These are phyloP conservation scores for Amiota minor DNA, from an alignment of 2,888 invertebrate species.

Conservation along the genomic window DNA sequence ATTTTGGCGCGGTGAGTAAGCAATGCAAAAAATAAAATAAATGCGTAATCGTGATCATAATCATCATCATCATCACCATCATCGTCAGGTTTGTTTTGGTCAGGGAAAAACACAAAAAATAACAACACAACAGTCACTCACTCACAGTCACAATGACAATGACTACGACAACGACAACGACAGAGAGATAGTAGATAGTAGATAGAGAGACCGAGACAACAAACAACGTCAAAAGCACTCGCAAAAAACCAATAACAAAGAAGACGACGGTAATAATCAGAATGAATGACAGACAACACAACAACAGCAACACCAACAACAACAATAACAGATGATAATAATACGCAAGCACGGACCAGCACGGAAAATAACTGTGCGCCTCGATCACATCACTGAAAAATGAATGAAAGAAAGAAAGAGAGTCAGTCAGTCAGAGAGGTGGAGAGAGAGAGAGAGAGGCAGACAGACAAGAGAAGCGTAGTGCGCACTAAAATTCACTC, in stretches of 20 bases:
- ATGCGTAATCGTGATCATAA: too few species aligned
- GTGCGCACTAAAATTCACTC: not conserved
- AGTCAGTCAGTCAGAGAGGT: not conserved
- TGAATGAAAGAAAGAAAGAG: not conserved
- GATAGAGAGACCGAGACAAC: not conserved
- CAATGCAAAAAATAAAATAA: slow-evolving; percentile 32
- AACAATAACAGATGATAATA: not conserved
- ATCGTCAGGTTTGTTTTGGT: not conserved
- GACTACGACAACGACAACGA: too few species aligned
- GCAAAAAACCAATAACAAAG: not conserved
- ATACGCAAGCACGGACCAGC: slow-evolving; percentile 2
- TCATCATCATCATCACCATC: too few species aligned
- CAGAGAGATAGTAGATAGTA: too few species aligned
- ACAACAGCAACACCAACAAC: slow-evolving; percentile 7
- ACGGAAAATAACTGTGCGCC: slow-evolving; percentile 29
- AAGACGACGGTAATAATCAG: slow-evolving; percentile 2
- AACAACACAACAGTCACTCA: too few species aligned
- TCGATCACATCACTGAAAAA: not conserved
- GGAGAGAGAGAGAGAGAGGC: not conserved
- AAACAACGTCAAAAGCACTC: not conserved
- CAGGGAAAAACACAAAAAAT: slow-evolving; percentile 12
- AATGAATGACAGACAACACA: slow-evolving; percentile 9
- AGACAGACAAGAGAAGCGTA: not conserved
- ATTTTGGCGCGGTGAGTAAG: slow-evolving; percentile 72
- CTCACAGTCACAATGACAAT: not conserved